Percentiles rank a stretch among this genome's conserved stretches.
Conservation (phyloP, 2,113 vertebrate genomes). For the Halichoerus grypus region DNA sequence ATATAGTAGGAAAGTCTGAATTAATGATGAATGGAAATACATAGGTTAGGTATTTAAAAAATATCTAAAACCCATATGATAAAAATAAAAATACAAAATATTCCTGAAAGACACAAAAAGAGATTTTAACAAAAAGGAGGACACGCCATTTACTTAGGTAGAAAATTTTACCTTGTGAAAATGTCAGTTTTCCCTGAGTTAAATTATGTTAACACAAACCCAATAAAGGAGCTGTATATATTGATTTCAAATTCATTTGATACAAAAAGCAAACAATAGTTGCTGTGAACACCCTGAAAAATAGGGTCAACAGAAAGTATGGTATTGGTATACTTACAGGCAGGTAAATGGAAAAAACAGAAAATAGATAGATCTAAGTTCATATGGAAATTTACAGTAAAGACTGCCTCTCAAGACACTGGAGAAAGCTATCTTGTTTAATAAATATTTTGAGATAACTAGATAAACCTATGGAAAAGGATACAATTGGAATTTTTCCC, state of each 20-base stretch:
- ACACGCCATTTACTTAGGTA: neutral
- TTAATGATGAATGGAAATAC: neutral
- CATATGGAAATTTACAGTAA: neutral
- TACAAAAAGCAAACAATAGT: neutral
- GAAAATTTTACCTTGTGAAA: neutral
- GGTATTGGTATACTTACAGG: neutral
- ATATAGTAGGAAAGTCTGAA: neutral
- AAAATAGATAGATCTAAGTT: neutral
- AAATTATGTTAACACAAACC: neutral
- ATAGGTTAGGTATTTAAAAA: neutral
- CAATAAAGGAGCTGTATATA: neutral
- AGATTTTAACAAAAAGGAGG: neutral
- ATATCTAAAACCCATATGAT: neutral
- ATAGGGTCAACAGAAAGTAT: neutral
- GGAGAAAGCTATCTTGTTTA: neutral
- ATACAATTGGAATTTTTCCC: neutral
- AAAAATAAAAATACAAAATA: neutral
- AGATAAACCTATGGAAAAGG: neutral
- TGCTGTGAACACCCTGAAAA: neutral
- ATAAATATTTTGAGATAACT: neutral
- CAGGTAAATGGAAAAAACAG: neutral
- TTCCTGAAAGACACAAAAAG: neutral
- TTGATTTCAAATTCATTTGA: neutral
- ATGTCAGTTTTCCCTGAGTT: neutral
- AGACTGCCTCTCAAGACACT: neutral